Percentiles rank a stretch among this genome's conserved stretches.
Conservation (phyloP, 2,113 vertebrate genomes). For the Opisthocomus hoazin region DNA sequence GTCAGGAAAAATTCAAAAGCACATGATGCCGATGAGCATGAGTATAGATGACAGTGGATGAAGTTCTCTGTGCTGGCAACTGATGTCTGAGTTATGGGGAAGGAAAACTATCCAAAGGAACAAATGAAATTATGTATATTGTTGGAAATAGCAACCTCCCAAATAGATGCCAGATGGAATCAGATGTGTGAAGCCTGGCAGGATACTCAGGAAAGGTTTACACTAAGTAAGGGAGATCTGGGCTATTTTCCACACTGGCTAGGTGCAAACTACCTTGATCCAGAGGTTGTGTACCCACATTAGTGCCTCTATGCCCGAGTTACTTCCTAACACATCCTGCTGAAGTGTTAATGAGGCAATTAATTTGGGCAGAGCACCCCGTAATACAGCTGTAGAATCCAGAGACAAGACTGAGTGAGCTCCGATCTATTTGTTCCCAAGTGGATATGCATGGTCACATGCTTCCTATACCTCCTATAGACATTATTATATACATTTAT, state of each 20-base stretch:
- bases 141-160: background rate
- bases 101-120: background rate
- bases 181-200: background rate
- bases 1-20: background rate
- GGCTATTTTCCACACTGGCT: background rate
- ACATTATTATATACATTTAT: background rate
- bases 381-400: background rate
- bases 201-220: background rate
- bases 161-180: background rate
- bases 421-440: background rate
- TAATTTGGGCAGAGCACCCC: background rate
- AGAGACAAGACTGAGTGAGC: background rate
- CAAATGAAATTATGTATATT: background rate
- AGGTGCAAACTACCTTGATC: background rate
- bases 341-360: background rate
- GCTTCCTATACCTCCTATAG: background rate
- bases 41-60: background rate
- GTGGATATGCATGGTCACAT: background rate
- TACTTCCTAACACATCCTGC: background rate
- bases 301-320: background rate
- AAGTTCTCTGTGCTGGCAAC: background rate
- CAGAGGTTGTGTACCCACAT: background rate
- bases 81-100: background rate
- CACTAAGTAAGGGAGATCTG: background rate
- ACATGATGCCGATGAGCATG: background rate